Conservation (phyloP, 2,113 vertebrate species). For the Syngnathus scovelli region DNA sequence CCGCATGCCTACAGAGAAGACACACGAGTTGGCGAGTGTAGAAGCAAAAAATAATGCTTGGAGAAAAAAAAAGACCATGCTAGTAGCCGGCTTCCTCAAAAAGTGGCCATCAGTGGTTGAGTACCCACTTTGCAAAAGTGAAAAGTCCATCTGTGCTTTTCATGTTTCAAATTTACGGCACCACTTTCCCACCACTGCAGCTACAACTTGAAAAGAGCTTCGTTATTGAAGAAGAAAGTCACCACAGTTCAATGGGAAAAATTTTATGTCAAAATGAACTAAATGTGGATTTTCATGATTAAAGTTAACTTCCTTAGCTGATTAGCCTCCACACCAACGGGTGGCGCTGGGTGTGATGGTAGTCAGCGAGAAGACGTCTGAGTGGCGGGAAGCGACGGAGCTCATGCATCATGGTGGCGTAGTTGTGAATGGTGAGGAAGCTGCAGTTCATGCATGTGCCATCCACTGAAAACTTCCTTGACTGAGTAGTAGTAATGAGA, state of each 20-base stretch:
- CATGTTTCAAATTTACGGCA: constrained; percentile 7
- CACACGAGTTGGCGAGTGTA: constrained; percentile 24
- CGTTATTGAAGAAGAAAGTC: background rate
- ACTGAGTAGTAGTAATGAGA: background rate
- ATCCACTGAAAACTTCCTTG: constrained; percentile 21
- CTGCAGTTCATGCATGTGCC: constrained; percentile 67
- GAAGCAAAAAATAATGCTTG: background rate
- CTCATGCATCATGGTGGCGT: constrained; percentile 57
- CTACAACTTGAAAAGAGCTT: background rate
- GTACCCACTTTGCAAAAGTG: background rate
- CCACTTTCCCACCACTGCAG: too few species aligned
- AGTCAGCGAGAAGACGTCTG: background rate
- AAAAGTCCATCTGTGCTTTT: constrained; percentile 21
- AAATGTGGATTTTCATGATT: background rate
- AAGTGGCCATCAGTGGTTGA: background rate
- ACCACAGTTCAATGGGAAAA: background rate
- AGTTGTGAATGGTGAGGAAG: constrained; percentile 38
- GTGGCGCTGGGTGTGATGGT: background rate
- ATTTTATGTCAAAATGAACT: background rate
- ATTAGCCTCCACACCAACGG: background rate
- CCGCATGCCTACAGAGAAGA: constrained; percentile 79
- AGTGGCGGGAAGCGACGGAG: constrained; percentile 33
- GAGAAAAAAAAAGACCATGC: too few species aligned
- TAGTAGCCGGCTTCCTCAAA: constrained; percentile 12
- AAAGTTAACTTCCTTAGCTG: background rate